Percentiles rank a stretch among this genome's conserved stretches.
These are phyloP conservation scores for Cryptus armator DNA, from an alignment of 2,888 invertebrate genomes.

Conservation along the genomic window DNA sequence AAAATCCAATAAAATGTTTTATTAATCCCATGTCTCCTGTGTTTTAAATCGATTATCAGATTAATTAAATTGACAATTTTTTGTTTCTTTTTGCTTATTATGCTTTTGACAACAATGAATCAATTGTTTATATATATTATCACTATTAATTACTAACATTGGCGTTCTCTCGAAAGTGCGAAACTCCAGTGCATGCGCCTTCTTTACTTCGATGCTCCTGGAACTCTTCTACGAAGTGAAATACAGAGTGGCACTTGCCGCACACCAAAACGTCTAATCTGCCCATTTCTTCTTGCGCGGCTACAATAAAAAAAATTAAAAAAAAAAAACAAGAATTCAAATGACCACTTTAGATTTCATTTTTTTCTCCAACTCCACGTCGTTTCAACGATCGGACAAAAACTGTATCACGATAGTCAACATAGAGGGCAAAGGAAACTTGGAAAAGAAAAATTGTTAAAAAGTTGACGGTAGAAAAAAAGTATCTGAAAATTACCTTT, in stretches of 20 bases:
- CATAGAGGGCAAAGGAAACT: neutral
- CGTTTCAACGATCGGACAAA: neutral
- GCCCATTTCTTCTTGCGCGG: slow-evolving; percentile 91
- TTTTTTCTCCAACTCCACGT: neutral
- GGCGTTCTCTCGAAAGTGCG: slow-evolving; percentile 88
- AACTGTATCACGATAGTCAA: neutral
- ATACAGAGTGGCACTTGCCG: slow-evolving; percentile 93
- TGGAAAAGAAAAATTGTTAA: neutral
- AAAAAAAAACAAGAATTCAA: slow-evolving; percentile 22
- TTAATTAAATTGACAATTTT: too few species aligned
- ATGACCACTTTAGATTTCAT: neutral
- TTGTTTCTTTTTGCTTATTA: too few species aligned
- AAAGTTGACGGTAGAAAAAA: neutral
- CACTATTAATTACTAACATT: slow-evolving; percentile 86
- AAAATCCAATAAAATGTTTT: too few species aligned
- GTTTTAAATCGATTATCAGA: too few species aligned
- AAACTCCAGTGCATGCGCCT: slow-evolving; percentile 88
- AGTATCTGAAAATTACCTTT: slow-evolving; percentile 77
- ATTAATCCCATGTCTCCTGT: too few species aligned
- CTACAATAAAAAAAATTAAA: slow-evolving; percentile 87
- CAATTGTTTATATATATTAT: too few species aligned
- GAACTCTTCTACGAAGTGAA: slow-evolving; percentile 93
- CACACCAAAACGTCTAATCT: slow-evolving; percentile 93
- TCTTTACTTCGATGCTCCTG: slow-evolving; percentile 89
- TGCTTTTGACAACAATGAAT: too few species aligned